Evolutionary conservation across 2,888 invertebrate genomes (phyloP).

Genomic region (Maniola hyperantus): DNA sequence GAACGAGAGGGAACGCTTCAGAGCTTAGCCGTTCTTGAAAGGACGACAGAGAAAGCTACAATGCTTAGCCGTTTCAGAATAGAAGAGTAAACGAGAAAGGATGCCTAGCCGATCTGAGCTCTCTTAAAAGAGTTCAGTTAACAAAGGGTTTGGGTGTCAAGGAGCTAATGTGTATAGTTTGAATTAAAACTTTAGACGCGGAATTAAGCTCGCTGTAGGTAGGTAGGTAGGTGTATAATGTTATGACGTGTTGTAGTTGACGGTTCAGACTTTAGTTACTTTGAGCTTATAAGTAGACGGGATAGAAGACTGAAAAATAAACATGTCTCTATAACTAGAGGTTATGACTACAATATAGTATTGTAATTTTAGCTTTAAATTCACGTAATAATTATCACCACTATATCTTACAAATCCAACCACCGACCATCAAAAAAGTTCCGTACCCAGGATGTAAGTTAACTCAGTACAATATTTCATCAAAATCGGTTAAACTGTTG

Average conservation of each 20-base stretch:
- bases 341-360: too few species aligned
- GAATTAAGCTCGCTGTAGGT: constrained; percentile 64
- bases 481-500: too few species aligned
- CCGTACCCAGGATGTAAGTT: too few species aligned
- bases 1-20: constrained; percentile 35
- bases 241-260: constrained; percentile 26
- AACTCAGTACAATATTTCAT: too few species aligned
- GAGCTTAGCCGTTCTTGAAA: constrained; percentile 32
- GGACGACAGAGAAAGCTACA: constrained; percentile 33
- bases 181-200: constrained; percentile 85
- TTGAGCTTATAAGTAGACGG: not conserved
- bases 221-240: too few species aligned
- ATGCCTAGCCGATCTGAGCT: constrained; percentile 59
- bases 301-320: too few species aligned
- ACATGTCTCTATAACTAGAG: too few species aligned
- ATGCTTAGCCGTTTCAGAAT: constrained; percentile 15
- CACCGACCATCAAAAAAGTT: too few species aligned
- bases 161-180: constrained; percentile 71
- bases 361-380: too few species aligned
- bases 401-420: too few species aligned
- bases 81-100: constrained; percentile 28
- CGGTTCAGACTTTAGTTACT: not conserved
- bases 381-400: too few species aligned
- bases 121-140: constrained; percentile 61
- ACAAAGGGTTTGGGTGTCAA: constrained; percentile 58